A percentile compares a stretch with the other conserved stretches of the same genome.
Conservation (phyloP, 2,797 vertebrate species). For the Characodon lateralis region DNA sequence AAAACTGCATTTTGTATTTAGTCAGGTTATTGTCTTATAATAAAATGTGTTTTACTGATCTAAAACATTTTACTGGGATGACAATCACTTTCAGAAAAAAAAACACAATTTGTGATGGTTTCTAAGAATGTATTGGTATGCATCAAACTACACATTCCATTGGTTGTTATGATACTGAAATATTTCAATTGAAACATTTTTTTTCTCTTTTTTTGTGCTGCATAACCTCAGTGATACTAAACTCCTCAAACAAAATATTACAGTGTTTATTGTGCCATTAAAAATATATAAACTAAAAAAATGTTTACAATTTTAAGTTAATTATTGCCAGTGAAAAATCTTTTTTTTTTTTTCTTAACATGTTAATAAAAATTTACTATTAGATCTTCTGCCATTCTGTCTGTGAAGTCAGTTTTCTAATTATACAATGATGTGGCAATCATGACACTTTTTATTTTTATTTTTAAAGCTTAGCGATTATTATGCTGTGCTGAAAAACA, state of each 20-base stretch:
- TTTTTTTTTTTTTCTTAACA: constrained; percentile 19
- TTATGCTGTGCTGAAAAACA: constrained; percentile 30
- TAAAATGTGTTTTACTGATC: background rate
- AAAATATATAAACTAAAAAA: background rate
- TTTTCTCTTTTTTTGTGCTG: background rate
- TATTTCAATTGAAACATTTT: background rate
- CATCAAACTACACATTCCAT: background rate
- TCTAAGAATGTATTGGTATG: background rate
- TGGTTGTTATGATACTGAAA: background rate
- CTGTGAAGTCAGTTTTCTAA: constrained; percentile 43
- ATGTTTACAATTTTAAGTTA: background rate
- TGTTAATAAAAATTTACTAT: constrained; percentile 47
- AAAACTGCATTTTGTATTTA: no score
- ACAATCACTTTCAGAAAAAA: background rate
- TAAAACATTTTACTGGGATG: background rate
- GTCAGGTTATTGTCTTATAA: no score
- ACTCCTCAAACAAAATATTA: background rate
- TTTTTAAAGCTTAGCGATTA: constrained; percentile 39
- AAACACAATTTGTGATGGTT: background rate
- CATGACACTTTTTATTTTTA: constrained; percentile 53
- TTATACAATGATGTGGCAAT: constrained; percentile 55
- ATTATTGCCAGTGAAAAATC: background rate
- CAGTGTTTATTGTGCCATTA: background rate
- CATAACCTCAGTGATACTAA: background rate
- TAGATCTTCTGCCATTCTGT: constrained; percentile 37